phyloP scores from a whole-genome alignment of 1,140 invertebrate genomes.

The Aculops lycopersici region DNA sequence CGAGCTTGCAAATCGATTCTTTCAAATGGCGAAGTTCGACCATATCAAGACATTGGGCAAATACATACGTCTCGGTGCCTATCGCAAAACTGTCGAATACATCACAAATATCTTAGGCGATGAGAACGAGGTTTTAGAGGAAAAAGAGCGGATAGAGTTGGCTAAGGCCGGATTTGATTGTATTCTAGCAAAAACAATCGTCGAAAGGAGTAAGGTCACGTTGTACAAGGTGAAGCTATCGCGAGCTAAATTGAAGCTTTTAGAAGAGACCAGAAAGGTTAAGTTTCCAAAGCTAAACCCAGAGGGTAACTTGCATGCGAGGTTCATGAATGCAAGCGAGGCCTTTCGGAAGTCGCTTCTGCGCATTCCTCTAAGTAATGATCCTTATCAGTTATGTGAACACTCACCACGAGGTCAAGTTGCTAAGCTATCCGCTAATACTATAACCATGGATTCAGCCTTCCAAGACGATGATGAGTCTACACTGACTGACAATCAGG shows the following conservation, averaged over 20 bases:
- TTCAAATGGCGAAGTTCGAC: neutral
- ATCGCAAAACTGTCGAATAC: neutral
- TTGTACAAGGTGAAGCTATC: neutral
- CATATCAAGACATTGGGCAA: neutral
- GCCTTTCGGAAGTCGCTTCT: too few species aligned
- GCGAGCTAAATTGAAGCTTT: neutral
- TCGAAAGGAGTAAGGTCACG: neutral
- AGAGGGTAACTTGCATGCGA: too few species aligned
- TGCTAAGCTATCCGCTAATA: too few species aligned
- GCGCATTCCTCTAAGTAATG: too few species aligned
- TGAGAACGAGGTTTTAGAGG: neutral
- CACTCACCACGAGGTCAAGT: too few species aligned
- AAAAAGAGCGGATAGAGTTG: neutral
- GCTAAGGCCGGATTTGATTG: neutral
- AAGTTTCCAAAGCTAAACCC: too few species aligned
- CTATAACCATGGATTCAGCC: too few species aligned
- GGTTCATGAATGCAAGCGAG: too few species aligned
- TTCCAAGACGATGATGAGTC: too few species aligned
- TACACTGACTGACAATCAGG: too few species aligned
- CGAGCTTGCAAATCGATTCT: neutral
- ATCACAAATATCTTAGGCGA: neutral
- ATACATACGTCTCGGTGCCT: neutral
- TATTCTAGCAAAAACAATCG: neutral
- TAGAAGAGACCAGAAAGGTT: neutral
- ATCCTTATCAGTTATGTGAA: too few species aligned